Evolutionary conservation across 2,797 vertebrate species (phyloP).

Genomic region (Lepus townsendii): DNA sequence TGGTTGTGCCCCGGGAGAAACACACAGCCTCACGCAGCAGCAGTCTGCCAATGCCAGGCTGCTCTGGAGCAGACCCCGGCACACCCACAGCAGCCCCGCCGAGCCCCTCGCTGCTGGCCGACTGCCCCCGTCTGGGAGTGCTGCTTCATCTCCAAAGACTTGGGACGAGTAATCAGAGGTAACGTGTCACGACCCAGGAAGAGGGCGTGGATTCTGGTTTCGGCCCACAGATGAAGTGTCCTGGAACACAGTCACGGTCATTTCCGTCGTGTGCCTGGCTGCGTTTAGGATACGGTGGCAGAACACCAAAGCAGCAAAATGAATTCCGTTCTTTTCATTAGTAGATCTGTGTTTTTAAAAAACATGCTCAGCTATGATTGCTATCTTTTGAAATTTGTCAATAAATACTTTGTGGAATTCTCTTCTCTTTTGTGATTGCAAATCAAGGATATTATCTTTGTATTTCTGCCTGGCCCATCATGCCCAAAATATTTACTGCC

Average conservation of each 20-base stretch:
- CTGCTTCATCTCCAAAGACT: conserved; percentile 16
- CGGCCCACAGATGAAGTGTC: neutral
- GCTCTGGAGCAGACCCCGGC: neutral
- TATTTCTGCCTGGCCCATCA: neutral
- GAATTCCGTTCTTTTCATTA: neutral
- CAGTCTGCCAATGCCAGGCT: neutral
- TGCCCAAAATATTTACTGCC: neutral
- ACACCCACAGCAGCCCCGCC: too few relatives aligned
- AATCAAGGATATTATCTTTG: neutral
- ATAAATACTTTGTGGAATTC: neutral
- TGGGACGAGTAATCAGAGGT: neutral
- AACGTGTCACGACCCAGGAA: neutral
- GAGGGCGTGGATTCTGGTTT: conserved; percentile 14
- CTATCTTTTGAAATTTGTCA: neutral
- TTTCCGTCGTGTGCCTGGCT: neutral
- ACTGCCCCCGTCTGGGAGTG: neutral
- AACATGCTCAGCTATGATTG: neutral
- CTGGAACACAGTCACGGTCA: neutral
- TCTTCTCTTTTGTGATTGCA: neutral
- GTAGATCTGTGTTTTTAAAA: neutral
- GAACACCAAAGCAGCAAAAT: neutral
- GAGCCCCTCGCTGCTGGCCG: too few relatives aligned
- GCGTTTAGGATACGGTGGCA: neutral
- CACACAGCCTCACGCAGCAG: neutral
- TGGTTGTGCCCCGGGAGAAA: neutral